Evolutionary conservation across 2,113 vertebrate species (phyloP), one percentile per base, ranked within the genome.

Genomic region (Heterocephalus glaber): DNA sequence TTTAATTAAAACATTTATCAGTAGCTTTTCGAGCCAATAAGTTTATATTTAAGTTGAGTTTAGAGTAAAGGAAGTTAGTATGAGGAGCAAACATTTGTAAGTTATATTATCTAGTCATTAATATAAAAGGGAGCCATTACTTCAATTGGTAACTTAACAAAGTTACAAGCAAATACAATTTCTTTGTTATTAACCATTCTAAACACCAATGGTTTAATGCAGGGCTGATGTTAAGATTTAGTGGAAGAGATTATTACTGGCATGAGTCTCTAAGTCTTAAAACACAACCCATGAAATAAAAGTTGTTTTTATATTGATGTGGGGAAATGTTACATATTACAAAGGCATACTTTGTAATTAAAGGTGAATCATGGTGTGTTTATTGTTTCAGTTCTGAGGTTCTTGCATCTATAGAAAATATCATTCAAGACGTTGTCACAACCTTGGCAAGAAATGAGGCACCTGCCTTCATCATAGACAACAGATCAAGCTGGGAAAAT

Each of bases 401-500:
- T 98, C 98, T 99, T 91, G 97, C 94, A 47, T 98, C 98, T 52
- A 99, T 99, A 97, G 99, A 99, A 98, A 98, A 98, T 38, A 95
- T 99, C 85, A 98, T 99, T 95, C 96, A 99, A 54, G 98, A 98
- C 77, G 77, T 99, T 35, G 0, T 99, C 92, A 95, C 97, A 88
- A 98, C 98, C 95, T 95, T 99, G 97, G 99, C 99, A 52, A 98
- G 98, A 96, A 98, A 98, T 0, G 98, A 99, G 95, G 98, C 99
- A 60, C 99, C 99, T 89, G 98, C 98, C 76, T 98, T 99, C 89
- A 97, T 72, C 3, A 2, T 99, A 89, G 98, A 98, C 86, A 99
- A 98, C 96, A 99, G 99, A 98, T 97, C 98, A 58, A 98, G 98
- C 56, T 99, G 99, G 99, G 98, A 96, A 92, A 99, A 99, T 63